Evolutionary conservation across 2,797 vertebrate species (phyloP).

Genomic region (Mallotus villosus): DNA sequence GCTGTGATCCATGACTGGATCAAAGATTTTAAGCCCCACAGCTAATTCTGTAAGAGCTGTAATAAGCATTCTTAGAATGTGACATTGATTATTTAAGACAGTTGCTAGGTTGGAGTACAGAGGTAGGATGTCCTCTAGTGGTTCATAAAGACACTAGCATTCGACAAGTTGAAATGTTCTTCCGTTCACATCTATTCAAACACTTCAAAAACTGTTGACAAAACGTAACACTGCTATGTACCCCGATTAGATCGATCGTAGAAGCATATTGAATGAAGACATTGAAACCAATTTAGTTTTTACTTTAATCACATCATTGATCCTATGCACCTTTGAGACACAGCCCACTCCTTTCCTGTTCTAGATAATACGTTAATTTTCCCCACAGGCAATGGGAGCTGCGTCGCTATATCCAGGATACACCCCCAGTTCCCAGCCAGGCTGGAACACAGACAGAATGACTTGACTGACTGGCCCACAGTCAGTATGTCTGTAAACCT

Average conservation of each 20-base stretch:
- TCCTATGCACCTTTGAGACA: constrained; percentile 39
- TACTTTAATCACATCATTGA: constrained; percentile 62
- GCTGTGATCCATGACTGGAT: too few relatives aligned
- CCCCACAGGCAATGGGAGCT: constrained; percentile 29
- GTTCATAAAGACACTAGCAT: neutral
- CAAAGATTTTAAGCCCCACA: too few relatives aligned
- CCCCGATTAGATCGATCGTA: neutral
- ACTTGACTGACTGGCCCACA: constrained; percentile 40
- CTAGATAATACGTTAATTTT: constrained; percentile 46
- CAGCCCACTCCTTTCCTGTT: constrained; percentile 32
- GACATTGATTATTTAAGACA: neutral
- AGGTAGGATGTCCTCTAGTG: neutral
- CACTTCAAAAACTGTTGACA: neutral
- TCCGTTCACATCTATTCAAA: neutral
- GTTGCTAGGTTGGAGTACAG: neutral
- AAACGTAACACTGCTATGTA: neutral
- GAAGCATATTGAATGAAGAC: neutral
- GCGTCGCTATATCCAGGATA: constrained; percentile 25
- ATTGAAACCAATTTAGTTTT: constrained; percentile 27
- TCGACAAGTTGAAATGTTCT: neutral
- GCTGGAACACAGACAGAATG: constrained; percentile 18
- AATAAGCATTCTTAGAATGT: too few relatives aligned
- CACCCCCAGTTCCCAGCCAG: constrained; percentile 12
- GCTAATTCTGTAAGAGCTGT: neutral
- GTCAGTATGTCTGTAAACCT: constrained; percentile 38